phyloP scores from a whole-genome alignment of 2,797 vertebrate genomes.

The Sciaenops ocellatus region DNA sequence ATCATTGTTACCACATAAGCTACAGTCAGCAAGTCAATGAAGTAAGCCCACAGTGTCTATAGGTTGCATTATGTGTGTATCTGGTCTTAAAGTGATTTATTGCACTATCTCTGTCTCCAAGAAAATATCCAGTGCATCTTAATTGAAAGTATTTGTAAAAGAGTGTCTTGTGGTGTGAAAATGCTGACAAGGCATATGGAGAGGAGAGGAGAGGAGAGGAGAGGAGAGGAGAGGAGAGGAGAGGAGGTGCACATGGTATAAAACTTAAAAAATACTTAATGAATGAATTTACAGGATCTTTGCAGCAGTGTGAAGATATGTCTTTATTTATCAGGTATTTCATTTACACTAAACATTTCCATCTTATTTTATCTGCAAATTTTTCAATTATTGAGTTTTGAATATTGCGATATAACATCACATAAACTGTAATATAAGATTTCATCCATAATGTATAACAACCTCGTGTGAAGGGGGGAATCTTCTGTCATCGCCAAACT shows the following conservation, averaged over 20 bases:
- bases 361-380: not conserved
- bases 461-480: not conserved
- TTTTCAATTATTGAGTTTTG: not conserved
- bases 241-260: too few relatives aligned
- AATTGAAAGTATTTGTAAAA: slow-evolving; percentile 49
- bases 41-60: slow-evolving; percentile 24
- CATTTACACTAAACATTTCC: not conserved
- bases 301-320: not conserved
- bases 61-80: slow-evolving; percentile 12
- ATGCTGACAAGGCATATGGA: slow-evolving; percentile 32
- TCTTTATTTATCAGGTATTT: not conserved
- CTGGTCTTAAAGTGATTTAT: slow-evolving; percentile 53
- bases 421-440: not conserved
- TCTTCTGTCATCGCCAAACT: not conserved
- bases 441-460: not conserved
- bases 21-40: slow-evolving; percentile 43
- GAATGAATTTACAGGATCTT: not conserved
- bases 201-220: not conserved
- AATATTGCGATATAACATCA: not conserved
- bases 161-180: slow-evolving; percentile 28
- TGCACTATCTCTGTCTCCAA: slow-evolving; percentile 14
- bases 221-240: not conserved
- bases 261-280: too few relatives aligned
- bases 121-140: slow-evolving; percentile 38
- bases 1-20: slow-evolving; percentile 14